Conservation (phyloP, 1,140 invertebrate species). For the Hestina assimilis region DNA sequence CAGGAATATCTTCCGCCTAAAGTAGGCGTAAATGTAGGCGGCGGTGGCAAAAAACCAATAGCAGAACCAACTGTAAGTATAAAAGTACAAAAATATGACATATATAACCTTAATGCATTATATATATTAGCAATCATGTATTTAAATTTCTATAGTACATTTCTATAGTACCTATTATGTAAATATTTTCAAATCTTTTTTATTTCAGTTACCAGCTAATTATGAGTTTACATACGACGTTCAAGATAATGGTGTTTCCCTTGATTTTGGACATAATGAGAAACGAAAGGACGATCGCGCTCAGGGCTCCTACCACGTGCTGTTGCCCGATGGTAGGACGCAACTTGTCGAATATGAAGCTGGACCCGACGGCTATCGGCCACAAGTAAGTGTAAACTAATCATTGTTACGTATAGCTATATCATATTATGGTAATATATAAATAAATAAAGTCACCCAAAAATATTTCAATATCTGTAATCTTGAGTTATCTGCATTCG, state of each 20-base stretch:
- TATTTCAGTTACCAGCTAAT: conserved; percentile 80
- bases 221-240: conserved; percentile 85
- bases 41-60: conserved; percentile 37
- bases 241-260: conserved; percentile 77
- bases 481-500: too few relatives aligned
- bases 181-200: neutral
- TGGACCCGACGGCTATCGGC: conserved; percentile 82
- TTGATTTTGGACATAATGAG: conserved; percentile 83
- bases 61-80: conserved; percentile 45
- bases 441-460: too few relatives aligned
- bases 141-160: too few relatives aligned
- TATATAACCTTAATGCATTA: too few relatives aligned
- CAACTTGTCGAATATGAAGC: conserved; percentile 83
- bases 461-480: too few relatives aligned
- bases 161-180: too few relatives aligned
- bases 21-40: conserved; percentile 32
- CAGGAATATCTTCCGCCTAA: conserved; percentile 79
- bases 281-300: conserved; percentile 81
- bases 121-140: too few relatives aligned
- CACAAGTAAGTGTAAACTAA: conserved; percentile 76
- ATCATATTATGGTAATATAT: too few relatives aligned
- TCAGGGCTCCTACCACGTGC: conserved; percentile 81
- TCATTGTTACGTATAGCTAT: too few relatives aligned
- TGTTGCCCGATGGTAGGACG: conserved; percentile 82
- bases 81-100: too few relatives aligned